Percentiles rank a stretch among this genome's conserved stretches.
These are phyloP conservation scores for Ceramica pisi DNA, from an alignment of 2,888 invertebrate species.

Conservation along the genomic window DNA sequence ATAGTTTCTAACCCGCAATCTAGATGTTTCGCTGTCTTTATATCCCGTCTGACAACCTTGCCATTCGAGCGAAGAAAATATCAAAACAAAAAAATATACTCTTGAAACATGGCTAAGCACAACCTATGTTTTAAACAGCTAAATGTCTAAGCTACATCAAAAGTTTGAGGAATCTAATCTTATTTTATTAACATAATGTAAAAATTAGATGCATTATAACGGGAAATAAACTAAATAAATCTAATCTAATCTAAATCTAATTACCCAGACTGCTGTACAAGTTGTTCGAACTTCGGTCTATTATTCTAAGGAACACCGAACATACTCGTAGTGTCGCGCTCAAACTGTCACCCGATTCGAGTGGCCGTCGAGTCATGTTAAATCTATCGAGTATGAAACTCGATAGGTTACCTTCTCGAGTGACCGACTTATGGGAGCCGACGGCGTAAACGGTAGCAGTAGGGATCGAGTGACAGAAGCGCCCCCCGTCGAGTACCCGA, in stretches of 20 bases:
- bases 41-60: no score
- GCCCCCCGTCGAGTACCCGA: constrained; percentile 80
- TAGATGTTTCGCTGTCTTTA: no score
- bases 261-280: constrained; percentile 11
- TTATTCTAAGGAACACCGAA: constrained; percentile 31
- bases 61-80: no score
- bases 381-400: constrained; percentile 82
- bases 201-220: no score
- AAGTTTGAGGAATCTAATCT: no score
- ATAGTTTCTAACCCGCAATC: no score
- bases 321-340: constrained; percentile 46
- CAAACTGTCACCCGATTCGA: constrained; percentile 71
- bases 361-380: constrained; percentile 74
- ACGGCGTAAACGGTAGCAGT: constrained; percentile 85
- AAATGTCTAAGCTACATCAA: no score
- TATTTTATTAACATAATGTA: no score
- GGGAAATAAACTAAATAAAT: no score
- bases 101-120: background rate
- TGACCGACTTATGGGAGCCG: constrained; percentile 72
- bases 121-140: no score
- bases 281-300: constrained; percentile 17
- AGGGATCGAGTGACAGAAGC: constrained; percentile 82
- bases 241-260: no score
- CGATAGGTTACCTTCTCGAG: constrained; percentile 77
- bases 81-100: no score